These are phyloP conservation scores for Zoanthus sansibaricus DNA, from an alignment of 92 coral and sea anemone species.

Conservation along the genomic window DNA sequence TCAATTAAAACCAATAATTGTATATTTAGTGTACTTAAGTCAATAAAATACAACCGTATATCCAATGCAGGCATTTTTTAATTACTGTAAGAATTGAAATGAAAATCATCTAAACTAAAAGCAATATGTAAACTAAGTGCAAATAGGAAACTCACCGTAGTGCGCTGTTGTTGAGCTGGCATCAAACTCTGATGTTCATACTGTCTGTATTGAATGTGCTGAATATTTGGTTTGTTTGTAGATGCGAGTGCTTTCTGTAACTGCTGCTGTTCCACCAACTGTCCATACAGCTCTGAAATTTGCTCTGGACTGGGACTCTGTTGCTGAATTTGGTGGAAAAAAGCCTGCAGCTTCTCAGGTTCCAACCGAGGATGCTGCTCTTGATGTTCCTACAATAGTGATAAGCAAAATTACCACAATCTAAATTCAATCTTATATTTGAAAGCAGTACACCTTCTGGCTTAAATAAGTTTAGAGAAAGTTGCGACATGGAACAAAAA, in stretches of 20 bases:
- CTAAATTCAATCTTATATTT: no score
- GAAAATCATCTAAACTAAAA: no score
- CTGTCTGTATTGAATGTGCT: background rate
- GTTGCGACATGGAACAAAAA: no score
- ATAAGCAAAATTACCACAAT: background rate
- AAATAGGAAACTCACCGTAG: background rate
- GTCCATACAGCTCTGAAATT: conserved; percentile 32
- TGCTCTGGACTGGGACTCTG: conserved; percentile 37
- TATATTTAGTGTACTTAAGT: no score
- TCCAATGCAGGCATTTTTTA: no score
- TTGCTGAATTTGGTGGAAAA: conserved; percentile 42
- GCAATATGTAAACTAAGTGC: no score
- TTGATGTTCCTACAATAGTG: conserved; percentile 25
- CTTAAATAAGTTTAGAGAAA: no score
- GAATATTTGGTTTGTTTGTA: background rate
- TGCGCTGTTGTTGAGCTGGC: background rate
- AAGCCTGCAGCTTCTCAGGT: conserved; percentile 37
- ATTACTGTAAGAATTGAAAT: no score
- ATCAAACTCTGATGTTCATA: background rate
- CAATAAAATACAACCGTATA: no score
- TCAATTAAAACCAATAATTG: no score
- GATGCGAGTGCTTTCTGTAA: background rate
- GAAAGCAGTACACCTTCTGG: no score
- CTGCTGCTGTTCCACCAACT: conserved; percentile 36
- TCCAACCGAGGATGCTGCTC: conserved; percentile 34